phyloP scores from a whole-genome alignment of 2,888 invertebrate genomes.

The Phoronis australis region DNA sequence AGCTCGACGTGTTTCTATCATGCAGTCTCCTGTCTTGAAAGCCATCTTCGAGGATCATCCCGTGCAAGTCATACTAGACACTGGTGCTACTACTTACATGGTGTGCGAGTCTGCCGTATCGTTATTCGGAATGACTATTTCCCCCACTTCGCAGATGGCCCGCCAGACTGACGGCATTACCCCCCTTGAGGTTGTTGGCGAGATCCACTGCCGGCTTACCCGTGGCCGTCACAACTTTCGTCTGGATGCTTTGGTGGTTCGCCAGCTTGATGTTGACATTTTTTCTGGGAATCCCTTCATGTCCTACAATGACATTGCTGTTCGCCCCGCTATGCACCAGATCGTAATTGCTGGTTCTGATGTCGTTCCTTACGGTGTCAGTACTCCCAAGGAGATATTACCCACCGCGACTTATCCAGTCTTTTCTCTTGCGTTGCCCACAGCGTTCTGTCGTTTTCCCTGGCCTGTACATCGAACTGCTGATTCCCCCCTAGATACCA shows the following conservation, averaged over 20 bases:
- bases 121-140: background rate
- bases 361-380: constrained; percentile 1
- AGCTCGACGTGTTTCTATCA: background rate
- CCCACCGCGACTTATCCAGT: constrained; percentile 3
- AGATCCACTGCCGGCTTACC: constrained; percentile 3
- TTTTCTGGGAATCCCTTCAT: constrained; percentile 5
- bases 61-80: constrained; percentile 5
- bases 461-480: constrained; percentile 1
- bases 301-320: constrained; percentile 1
- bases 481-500: background rate
- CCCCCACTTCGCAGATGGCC: constrained; percentile 5
- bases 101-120: background rate
- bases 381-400: no score
- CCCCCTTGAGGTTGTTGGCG: constrained; percentile 6
- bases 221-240: background rate
- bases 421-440: background rate
- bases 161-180: constrained; percentile 8
- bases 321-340: constrained; percentile 2
- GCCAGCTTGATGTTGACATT: constrained; percentile 5
- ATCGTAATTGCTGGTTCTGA: constrained; percentile 3
- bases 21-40: background rate
- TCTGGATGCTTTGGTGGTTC: constrained; percentile 1
- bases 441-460: background rate
- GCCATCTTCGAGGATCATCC: constrained; percentile 1
- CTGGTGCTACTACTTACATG: constrained; percentile 8